Conservation (phyloP, 2,888 invertebrate species). For the Gisinianus flammeolus region DNA sequence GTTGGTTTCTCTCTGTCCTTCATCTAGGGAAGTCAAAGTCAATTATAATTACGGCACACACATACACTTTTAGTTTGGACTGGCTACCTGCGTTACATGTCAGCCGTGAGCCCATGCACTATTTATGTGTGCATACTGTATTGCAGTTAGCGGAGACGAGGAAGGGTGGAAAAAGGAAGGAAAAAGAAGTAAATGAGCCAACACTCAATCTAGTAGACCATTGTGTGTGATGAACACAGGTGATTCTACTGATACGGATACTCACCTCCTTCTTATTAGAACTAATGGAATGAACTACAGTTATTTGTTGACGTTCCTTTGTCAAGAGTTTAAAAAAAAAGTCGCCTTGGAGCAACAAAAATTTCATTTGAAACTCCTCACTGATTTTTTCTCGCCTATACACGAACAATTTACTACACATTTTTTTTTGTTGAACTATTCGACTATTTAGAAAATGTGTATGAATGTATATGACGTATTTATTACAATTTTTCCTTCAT, state of each 20-base stretch:
- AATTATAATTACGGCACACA: slow-evolving; percentile 9
- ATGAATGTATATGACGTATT: background rate
- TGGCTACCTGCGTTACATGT: background rate
- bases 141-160: background rate
- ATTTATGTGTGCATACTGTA: no score
- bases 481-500: background rate
- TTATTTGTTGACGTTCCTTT: slow-evolving; percentile 39
- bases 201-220: background rate
- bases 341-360: slow-evolving; percentile 14
- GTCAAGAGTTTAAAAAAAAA: background rate
- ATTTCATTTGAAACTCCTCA: slow-evolving; percentile 6
- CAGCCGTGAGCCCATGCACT: background rate
- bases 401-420: background rate
- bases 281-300: slow-evolving; percentile 40
- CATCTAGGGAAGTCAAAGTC: background rate
- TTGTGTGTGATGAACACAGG: background rate
- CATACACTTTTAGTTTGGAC: background rate
- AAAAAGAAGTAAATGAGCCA: background rate
- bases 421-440: background rate
- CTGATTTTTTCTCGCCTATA: background rate
- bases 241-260: slow-evolving; percentile 3
- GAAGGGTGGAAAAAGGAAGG: background rate
- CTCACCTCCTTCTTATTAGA: slow-evolving; percentile 2
- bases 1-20: background rate
- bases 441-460: background rate